Evolutionary conservation across 2,888 invertebrate species (phyloP).

Genomic region (Phoronis australis): DNA sequence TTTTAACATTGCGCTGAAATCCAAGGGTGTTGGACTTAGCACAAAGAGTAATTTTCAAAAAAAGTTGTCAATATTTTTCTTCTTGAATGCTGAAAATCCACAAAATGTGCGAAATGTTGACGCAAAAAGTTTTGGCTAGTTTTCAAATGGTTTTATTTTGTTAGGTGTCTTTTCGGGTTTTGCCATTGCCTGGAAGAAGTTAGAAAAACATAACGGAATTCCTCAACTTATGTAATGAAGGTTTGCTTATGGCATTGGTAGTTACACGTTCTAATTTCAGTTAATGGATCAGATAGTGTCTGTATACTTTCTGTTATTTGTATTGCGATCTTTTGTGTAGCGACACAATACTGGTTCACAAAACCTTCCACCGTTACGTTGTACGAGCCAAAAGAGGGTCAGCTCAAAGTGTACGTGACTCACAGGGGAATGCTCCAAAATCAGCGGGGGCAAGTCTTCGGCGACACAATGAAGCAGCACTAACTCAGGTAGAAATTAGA

Average conservation of each 20-base stretch:
- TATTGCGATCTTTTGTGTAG: conserved; percentile 52
- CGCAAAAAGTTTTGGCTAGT: no score
- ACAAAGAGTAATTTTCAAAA: no score
- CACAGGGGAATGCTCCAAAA: conserved; percentile 62
- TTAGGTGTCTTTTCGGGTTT: no score
- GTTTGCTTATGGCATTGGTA: conserved; percentile 7
- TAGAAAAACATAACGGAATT: not conserved
- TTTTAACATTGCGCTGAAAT: no score
- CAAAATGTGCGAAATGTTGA: no score
- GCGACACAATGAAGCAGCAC: conserved; percentile 72
- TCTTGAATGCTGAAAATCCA: no score
- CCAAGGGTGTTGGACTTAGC: no score
- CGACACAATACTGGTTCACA: conserved; percentile 61
- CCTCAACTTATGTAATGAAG: not conserved
- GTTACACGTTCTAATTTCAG: no score
- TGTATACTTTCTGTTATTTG: no score
- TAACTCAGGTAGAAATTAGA: conserved; percentile 61
- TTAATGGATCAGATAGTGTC: no score
- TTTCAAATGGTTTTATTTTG: no score
- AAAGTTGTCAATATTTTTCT: no score
- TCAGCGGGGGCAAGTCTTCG: conserved; percentile 77
- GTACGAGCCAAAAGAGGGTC: conserved; percentile 79
- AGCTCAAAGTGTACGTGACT: conserved; percentile 66
- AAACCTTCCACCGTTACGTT: conserved; percentile 81
- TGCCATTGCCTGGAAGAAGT: conserved; percentile 9